phyloP scores from a whole-genome alignment of 1,140 invertebrate genomes.

The Rhagoletis pomonella region DNA sequence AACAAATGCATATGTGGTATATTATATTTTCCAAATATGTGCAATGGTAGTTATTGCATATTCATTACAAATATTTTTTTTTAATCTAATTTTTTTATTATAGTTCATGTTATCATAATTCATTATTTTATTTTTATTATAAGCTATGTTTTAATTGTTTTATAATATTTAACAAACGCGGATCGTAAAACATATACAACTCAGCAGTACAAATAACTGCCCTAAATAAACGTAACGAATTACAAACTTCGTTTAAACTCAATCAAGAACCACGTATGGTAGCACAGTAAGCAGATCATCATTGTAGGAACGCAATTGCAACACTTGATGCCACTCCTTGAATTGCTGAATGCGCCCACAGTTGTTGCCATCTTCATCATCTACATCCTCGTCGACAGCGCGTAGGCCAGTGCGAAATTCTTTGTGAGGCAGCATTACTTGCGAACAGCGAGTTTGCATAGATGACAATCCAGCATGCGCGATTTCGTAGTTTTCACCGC shows the following conservation, averaged over 20 bases:
- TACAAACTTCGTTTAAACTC: conserved; percentile 58
- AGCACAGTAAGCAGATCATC: conserved; percentile 87
- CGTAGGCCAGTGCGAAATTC: conserved; percentile 66
- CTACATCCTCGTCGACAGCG: conserved; percentile 50
- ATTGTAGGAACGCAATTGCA: conserved; percentile 82
- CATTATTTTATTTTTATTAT: conserved; percentile 25
- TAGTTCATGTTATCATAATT: background rate
- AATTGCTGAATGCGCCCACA: conserved; percentile 74
- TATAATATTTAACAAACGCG: conserved; percentile 26
- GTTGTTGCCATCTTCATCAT: conserved; percentile 55
- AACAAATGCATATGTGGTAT: too few species aligned
- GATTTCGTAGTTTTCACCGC: background rate
- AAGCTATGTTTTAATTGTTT: background rate
- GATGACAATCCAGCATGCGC: background rate
- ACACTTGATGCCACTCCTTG: conserved; percentile 86
- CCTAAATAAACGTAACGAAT: background rate
- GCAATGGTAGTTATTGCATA: background rate
- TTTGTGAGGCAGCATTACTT: conserved; percentile 27
- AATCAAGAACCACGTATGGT: conserved; percentile 93
- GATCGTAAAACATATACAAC: background rate
- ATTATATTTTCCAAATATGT: too few species aligned
- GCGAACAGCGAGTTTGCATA: background rate
- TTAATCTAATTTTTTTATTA: background rate
- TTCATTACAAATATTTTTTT: conserved; percentile 11
- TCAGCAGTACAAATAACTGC: background rate